Conservation (phyloP, 1,140 invertebrate species). For the Cephus cinctus region DNA sequence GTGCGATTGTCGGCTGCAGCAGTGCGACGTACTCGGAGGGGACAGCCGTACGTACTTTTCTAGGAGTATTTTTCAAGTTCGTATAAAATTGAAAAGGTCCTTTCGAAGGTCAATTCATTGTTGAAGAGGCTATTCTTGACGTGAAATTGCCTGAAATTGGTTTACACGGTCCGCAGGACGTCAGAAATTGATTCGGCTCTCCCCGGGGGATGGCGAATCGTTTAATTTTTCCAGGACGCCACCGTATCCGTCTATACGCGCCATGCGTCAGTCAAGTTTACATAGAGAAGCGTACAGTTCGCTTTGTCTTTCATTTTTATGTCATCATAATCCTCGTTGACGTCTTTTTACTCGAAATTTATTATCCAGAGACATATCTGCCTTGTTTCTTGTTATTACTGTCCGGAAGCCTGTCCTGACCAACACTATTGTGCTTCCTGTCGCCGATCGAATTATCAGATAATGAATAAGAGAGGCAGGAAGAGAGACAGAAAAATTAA, state of each 20-base stretch:
- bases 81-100: constrained; percentile 54
- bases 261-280: too few species aligned
- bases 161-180: constrained; percentile 47
- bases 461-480: constrained; percentile 20
- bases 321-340: too few species aligned
- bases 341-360: too few species aligned
- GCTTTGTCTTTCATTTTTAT: too few species aligned
- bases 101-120: constrained; percentile 50
- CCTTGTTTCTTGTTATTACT: too few species aligned
- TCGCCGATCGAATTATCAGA: constrained; percentile 31
- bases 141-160: constrained; percentile 58
- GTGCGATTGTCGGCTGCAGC: too few species aligned
- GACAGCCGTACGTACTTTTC: not conserved
- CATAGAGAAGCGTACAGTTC: too few species aligned
- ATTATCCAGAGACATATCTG: too few species aligned
- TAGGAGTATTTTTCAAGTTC: constrained; percentile 30
- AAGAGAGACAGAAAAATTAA: constrained; percentile 34
- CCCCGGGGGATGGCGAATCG: constrained; percentile 37
- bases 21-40: not conserved
- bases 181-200: constrained; percentile 50
- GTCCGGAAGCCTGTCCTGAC: too few species aligned
- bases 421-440: not conserved
- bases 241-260: too few species aligned
- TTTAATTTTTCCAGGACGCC: constrained; percentile 54
- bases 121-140: constrained; percentile 55